Percentiles rank a stretch among this genome's conserved stretches.
These are phyloP conservation scores for Zhuqinia jingwanae DNA, from an alignment of 2,888 invertebrate genomes.

Conservation along the genomic window DNA sequence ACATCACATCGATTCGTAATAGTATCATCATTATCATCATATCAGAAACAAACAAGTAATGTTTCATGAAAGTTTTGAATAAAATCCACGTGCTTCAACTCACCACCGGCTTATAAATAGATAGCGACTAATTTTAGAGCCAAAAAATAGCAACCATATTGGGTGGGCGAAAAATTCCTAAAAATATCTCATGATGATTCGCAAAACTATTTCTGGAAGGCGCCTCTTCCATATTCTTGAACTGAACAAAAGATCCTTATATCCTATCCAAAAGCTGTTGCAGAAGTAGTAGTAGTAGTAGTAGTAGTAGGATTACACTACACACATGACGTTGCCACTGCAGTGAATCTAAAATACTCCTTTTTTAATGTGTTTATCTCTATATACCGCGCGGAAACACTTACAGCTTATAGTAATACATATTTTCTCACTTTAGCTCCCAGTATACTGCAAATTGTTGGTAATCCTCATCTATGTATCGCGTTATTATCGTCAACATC, in stretches of 20 bases:
- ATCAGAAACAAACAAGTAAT: neutral
- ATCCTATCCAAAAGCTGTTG: no score
- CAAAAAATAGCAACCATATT: constrained; percentile 80
- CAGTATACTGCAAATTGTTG: no score
- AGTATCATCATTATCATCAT: constrained; percentile 12
- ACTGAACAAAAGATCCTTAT: constrained; percentile 35
- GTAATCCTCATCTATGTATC: no score
- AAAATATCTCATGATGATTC: constrained; percentile 79
- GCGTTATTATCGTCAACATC: no score
- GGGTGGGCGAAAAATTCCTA: constrained; percentile 79
- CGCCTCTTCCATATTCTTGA: constrained; percentile 52
- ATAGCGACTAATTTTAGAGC: constrained; percentile 79
- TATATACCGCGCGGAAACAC: no score
- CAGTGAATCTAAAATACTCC: no score
- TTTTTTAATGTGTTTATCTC: no score
- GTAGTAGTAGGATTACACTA: neutral
- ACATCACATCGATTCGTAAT: no score
- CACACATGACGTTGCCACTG: no score
- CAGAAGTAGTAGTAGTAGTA: neutral
- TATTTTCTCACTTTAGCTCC: no score
- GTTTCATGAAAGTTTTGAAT: constrained; percentile 49
- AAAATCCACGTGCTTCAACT: constrained; percentile 79
- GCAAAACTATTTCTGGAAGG: constrained; percentile 79
- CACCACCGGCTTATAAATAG: constrained; percentile 78
- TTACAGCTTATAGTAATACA: no score